phyloP scores from a whole-genome alignment of 2,797 vertebrate species.

The Morus bassanus region DNA sequence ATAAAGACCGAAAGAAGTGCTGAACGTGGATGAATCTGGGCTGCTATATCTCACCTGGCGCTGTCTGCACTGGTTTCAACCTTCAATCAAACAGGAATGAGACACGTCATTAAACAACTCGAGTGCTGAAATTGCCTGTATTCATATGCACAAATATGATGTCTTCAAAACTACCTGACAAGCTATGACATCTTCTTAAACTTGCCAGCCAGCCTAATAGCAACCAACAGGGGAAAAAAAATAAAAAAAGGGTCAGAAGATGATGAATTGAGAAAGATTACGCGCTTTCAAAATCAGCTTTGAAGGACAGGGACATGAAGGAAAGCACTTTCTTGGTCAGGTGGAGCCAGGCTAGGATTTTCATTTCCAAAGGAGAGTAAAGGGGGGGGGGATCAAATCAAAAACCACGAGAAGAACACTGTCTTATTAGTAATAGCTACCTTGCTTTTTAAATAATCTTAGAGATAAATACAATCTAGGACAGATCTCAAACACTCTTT shows the following conservation, averaged over 20 bases:
- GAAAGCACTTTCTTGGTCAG: neutral
- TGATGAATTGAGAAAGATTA: neutral
- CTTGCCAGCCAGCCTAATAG: neutral
- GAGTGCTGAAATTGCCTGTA: neutral
- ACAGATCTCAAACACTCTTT: neutral
- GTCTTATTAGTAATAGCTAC: constrained; percentile 45
- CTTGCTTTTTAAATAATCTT: constrained; percentile 48
- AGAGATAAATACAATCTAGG: neutral
- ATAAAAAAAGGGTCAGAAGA: neutral
- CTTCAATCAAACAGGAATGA: neutral
- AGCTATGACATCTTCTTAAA: neutral
- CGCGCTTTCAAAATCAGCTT: neutral
- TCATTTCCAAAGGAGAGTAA: constrained; percentile 6
- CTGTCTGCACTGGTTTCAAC: neutral
- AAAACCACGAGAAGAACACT: neutral
- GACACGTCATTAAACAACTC: neutral
- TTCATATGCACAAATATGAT: neutral
- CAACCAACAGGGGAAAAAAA: neutral
- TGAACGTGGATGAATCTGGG: neutral
- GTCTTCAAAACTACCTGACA: neutral
- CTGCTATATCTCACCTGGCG: neutral
- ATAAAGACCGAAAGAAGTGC: neutral
- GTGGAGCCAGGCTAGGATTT: neutral
- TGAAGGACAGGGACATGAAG: neutral
- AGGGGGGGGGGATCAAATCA: neutral